These are phyloP conservation scores for Thamnaconus septentrionalis DNA, from an alignment of 2,113 vertebrate species.

Conservation along the genomic window DNA sequence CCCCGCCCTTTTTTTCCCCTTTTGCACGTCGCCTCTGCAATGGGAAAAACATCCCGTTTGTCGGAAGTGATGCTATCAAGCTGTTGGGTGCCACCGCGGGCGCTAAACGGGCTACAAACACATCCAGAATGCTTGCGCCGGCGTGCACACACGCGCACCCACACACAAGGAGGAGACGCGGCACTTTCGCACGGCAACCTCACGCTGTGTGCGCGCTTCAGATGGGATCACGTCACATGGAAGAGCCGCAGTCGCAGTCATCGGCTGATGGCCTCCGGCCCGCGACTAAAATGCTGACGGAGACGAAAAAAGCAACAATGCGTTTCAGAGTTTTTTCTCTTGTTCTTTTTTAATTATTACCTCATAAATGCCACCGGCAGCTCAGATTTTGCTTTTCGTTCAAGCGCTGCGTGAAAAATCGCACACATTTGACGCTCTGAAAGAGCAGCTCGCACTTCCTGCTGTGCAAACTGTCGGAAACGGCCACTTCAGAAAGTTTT, in stretches of 20 bases:
- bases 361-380: no score
- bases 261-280: constrained; percentile 18
- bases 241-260: constrained; percentile 30
- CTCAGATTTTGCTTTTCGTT: not conserved
- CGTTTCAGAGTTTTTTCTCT: no score
- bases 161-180: constrained; percentile 11
- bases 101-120: constrained; percentile 22
- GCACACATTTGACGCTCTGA: no score
- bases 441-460: not conserved
- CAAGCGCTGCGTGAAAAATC: constrained; percentile 10
- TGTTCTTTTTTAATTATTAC: no score
- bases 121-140: not conserved
- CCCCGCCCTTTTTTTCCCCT: no score
- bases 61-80: not conserved
- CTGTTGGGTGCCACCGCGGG: constrained; percentile 8
- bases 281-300: not conserved
- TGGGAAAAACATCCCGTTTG: no score
- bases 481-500: constrained; percentile 17
- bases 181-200: constrained; percentile 25
- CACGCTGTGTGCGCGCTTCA: constrained; percentile 26
- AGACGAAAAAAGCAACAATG: no score
- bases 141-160: constrained; percentile 10
- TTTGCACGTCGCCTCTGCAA: no score
- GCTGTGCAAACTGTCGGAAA: not conserved
- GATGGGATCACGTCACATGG: constrained; percentile 25